Base-by-base conservation (phyloP, 2,113 vertebrate genomes). In the Halichoeres trimaculatus region DNA sequence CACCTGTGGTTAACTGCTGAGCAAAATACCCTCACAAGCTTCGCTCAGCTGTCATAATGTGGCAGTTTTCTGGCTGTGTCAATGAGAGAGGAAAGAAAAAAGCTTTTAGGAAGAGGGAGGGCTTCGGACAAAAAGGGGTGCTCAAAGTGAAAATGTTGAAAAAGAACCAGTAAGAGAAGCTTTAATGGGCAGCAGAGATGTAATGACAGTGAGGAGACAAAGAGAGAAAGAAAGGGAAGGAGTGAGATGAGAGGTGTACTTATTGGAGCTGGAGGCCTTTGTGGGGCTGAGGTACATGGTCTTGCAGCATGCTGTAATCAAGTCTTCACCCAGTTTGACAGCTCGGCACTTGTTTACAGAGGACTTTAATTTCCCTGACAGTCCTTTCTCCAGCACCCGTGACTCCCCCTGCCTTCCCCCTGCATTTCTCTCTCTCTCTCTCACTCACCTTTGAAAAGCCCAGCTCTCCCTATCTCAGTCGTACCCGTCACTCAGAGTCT, bases 251-350 rank as follows among this genome's bases (percentile, higher is more conserved):
- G 70, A 71, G 78, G 74, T 86, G 57, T 82, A 56, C 71, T 79
- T 67, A 78, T 59, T 34, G 47, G 81, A 65, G 87, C 63, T 66
- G 64, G 23, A 52, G 55, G 64, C 41, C 53, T 77, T 74, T 82
- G 69, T 79, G 55, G 45, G 51, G 62, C 55, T 45, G 57, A 80
- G 74, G 66, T 74, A 74, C 51, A 36, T 30, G 45, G 24, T 35
- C 40, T 19, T 43, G 67, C 72, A 74, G 68, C 76, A 87, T n/a
- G 59, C 67, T 89, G 79, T 91, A 93, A 94, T 93, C 91, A 93
- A 91, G 93, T 90, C 80, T 81, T 93, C 80, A 65, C 64, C 14
- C 5, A 11, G 53, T 56, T 79, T 83, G 91, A 91, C 92, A 93
- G 89, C 64, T 83, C 61, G 30, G 67, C 83, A 72, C 79, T 88